Conservation (phyloP, 2,113 vertebrate genomes). For the Chitala chitala region DNA sequence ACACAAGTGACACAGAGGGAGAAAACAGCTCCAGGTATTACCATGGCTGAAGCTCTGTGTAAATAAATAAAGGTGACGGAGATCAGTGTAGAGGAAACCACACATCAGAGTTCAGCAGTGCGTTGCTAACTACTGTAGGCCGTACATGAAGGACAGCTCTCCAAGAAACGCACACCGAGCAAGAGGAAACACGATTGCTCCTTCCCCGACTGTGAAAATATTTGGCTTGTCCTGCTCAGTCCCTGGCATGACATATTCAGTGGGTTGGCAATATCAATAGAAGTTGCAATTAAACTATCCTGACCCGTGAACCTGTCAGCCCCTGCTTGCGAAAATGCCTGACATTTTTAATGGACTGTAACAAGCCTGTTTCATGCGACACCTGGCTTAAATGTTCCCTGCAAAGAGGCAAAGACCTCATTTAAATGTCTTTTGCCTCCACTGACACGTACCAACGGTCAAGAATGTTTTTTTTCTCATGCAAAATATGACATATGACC, state of each 20-base stretch:
- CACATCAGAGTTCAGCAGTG: not conserved
- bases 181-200: not conserved
- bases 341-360: slow-evolving; percentile 12
- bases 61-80: not conserved
- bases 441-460: not conserved
- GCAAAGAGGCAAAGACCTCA: not conserved
- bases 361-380: not conserved
- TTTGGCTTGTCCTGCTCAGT: not conserved
- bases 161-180: not conserved
- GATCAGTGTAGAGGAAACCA: not conserved
- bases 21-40: slow-evolving; percentile 29
- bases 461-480: not conserved
- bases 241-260: not conserved
- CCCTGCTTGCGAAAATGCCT: not conserved
- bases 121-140: not conserved
- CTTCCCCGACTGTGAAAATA: not conserved
- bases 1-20: slow-evolving; percentile 1
- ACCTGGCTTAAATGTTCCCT: not conserved
- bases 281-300: slow-evolving; percentile 11
- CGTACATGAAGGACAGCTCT: too few relatives aligned
- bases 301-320: not conserved
- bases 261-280: not conserved
- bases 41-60: not conserved
- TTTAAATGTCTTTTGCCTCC: not conserved
- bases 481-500: not conserved